A percentile compares a stretch with the other conserved stretches of the same genome.
Evolutionary conservation across 2,888 invertebrate genomes (phyloP).

Genomic region (Micropterix aruncella): DNA sequence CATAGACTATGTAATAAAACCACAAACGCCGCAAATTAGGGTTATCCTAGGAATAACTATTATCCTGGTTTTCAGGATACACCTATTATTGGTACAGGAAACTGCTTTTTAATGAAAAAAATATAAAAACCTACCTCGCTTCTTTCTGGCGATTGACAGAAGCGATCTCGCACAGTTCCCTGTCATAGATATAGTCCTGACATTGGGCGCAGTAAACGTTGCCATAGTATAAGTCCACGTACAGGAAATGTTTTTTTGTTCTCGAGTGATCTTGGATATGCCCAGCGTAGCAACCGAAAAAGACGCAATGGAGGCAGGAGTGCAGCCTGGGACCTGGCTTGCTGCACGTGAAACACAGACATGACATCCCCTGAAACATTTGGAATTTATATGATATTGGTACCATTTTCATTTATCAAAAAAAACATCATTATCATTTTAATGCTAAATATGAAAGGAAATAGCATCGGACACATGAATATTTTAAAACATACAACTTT

Average conservation of each 20-base stretch:
- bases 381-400: too few relatives aligned
- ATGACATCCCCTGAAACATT: slow-evolving; percentile 63
- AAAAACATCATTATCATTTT: too few relatives aligned
- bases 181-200: slow-evolving; percentile 84
- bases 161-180: slow-evolving; percentile 46
- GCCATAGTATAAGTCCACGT: slow-evolving; percentile 79
- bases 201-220: slow-evolving; percentile 83
- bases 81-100: too few relatives aligned
- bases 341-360: slow-evolving; percentile 72
- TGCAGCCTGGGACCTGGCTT: slow-evolving; percentile 67
- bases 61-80: too few relatives aligned
- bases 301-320: slow-evolving; percentile 82
- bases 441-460: too few relatives aligned
- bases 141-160: slow-evolving; percentile 37
- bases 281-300: slow-evolving; percentile 78
- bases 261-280: slow-evolving; percentile 82
- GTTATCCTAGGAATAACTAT: too few relatives aligned
- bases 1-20: too few relatives aligned
- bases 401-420: too few relatives aligned
- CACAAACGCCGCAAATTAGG: too few relatives aligned
- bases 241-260: slow-evolving; percentile 67
- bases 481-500: slow-evolving; percentile 3
- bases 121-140: slow-evolving; percentile 30
- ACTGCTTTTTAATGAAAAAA: background rate
- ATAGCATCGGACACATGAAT: background rate